Conservation (phyloP, 1,140 invertebrate genomes). For the Reticulitermes speratus region DNA sequence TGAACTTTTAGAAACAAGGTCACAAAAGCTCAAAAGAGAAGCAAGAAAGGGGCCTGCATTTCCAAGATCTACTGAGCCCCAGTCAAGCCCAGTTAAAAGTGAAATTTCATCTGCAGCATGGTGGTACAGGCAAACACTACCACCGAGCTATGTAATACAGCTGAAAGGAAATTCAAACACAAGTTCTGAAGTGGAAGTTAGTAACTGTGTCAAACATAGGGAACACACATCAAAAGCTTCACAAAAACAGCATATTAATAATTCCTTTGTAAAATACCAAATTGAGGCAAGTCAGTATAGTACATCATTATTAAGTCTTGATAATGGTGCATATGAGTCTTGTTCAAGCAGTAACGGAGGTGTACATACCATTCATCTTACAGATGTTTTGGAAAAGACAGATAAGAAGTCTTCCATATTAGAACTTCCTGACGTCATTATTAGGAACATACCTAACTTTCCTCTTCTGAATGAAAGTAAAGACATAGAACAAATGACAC, state of each 20-base stretch:
- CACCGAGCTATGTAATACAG: neutral
- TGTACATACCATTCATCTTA: neutral
- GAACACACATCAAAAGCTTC: too few relatives aligned
- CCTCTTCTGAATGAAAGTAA: constrained; percentile 29
- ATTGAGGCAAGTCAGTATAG: too few relatives aligned
- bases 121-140: neutral
- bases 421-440: constrained; percentile 23
- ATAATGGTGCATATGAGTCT: neutral
- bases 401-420: neutral
- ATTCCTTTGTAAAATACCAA: too few relatives aligned
- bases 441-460: constrained; percentile 29
- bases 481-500: neutral
- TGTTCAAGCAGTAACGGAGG: neutral
- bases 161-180: neutral
- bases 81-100: neutral
- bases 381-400: neutral
- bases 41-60: neutral
- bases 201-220: neutral
- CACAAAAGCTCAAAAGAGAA: constrained; percentile 23
- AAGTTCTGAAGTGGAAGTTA: neutral
- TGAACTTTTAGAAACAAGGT: constrained; percentile 22
- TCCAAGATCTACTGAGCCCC: neutral
- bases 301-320: too few relatives aligned
- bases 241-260: too few relatives aligned
- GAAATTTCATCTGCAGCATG: neutral